Evolutionary conservation across 1,140 invertebrate genomes (phyloP).

Genomic region (Tetragnatha versicolor): DNA sequence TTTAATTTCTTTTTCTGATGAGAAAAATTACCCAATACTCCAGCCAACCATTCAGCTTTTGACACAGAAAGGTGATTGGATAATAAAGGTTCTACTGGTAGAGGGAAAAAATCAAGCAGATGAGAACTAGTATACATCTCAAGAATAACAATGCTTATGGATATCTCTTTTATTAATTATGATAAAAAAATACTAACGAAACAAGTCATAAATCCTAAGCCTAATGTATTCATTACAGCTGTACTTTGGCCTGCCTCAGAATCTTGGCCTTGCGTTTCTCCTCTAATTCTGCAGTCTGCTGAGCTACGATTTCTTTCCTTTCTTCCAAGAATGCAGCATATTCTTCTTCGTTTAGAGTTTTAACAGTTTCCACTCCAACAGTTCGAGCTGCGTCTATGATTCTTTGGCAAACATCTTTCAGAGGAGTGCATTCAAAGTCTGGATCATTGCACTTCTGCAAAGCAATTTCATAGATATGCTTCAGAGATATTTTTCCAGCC

Average conservation of each 20-base stretch:
- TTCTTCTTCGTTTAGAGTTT: conserved; percentile 79
- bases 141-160: too few species aligned
- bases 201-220: not conserved
- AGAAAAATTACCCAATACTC: too few species aligned
- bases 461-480: conserved; percentile 99
- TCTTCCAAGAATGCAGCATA: conserved; percentile 85
- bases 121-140: too few species aligned
- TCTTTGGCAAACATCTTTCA: conserved; percentile 82
- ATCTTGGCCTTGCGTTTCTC: conserved; percentile 92
- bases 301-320: conserved; percentile 74
- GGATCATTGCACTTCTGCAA: conserved; percentile 90
- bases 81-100: too few species aligned
- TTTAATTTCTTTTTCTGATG: too few species aligned
- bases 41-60: too few species aligned
- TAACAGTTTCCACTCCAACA: conserved; percentile 87
- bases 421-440: conserved; percentile 70
- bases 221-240: not conserved
- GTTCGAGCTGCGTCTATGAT: conserved; percentile 78
- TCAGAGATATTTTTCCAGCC: conserved; percentile 89
- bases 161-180: not conserved
- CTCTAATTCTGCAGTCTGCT: conserved; percentile 80
- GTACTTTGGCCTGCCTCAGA: conserved; percentile 69
- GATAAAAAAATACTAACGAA: too few species aligned
- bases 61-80: too few species aligned
- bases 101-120: too few species aligned